phyloP scores from a whole-genome alignment of 2,888 invertebrate genomes.

The Antheraea assamensis region DNA sequence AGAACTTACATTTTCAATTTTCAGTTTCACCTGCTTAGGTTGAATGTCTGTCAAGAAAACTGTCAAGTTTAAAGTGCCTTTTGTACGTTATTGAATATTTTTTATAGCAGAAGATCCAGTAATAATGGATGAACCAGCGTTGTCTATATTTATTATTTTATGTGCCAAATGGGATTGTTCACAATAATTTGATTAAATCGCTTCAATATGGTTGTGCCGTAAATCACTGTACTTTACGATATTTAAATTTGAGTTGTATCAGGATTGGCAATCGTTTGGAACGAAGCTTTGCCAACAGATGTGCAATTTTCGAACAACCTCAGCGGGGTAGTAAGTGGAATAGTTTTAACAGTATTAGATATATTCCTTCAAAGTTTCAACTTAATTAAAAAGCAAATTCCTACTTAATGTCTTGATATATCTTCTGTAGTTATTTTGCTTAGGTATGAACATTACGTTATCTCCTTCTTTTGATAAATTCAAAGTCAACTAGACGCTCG shows the following conservation, averaged over 20 bases:
- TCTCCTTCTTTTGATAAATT: not conserved
- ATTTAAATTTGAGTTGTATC: not conserved
- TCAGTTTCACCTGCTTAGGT: not conserved
- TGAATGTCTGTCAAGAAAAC: no score
- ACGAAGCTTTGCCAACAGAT: not conserved
- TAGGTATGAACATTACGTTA: not conserved
- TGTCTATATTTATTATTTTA: not conserved
- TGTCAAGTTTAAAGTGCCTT: no score
- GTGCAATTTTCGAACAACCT: not conserved
- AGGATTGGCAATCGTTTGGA: not conserved
- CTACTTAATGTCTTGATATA: not conserved
- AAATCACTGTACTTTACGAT: not conserved
- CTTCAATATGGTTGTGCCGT: not conserved
- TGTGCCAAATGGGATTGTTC: no score
- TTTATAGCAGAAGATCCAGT: not conserved
- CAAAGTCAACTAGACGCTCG: not conserved
- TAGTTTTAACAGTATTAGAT: not conserved
- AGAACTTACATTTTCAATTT: not conserved
- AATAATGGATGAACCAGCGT: not conserved
- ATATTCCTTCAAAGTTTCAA: not conserved
- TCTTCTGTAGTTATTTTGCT: not conserved
- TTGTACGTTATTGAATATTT: not conserved
- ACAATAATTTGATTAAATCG: no score
- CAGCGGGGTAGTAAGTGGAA: not conserved
- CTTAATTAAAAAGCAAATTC: not conserved